Conservation (phyloP, 2,797 vertebrate genomes). For the Glossophaga mutica region DNA sequence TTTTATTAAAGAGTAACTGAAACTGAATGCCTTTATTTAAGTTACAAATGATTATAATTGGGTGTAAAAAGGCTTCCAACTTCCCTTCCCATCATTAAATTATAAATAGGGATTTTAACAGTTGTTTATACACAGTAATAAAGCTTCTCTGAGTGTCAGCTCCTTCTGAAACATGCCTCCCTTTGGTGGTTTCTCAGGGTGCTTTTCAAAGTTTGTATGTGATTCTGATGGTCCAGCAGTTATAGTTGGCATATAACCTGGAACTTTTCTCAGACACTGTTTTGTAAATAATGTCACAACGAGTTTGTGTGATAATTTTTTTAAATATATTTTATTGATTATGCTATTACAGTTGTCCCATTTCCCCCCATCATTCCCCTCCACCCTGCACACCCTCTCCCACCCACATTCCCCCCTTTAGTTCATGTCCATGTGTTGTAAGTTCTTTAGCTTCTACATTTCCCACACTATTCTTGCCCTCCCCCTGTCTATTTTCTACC, state of each 20-base stretch:
- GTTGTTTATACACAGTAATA: not conserved
- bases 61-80: not conserved
- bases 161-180: not conserved
- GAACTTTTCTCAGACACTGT: not conserved
- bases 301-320: not conserved
- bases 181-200: not conserved
- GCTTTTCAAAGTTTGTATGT: not conserved
- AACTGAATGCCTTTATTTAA: not conserved
- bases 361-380: too few species aligned
- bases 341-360: too few species aligned
- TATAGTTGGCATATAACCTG: not conserved
- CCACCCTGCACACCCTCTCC: too few species aligned
- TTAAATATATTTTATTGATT: too few species aligned
- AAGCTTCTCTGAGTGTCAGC: not conserved
- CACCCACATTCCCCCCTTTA: too few species aligned
- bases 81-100: not conserved
- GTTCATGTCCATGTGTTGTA: too few species aligned
- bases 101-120: not conserved
- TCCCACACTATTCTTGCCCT: too few species aligned
- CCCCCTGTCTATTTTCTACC: too few species aligned
- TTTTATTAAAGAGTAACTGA: not conserved
- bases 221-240: not conserved
- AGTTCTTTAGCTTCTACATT: too few species aligned
- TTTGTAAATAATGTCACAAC: slow-evolving; percentile 17
- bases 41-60: not conserved